Evolutionary conservation across 2,797 vertebrate species (phyloP), one percentile per base, ranked within the genome.

Genomic region (Allenopithecus nigroviridis): DNA sequence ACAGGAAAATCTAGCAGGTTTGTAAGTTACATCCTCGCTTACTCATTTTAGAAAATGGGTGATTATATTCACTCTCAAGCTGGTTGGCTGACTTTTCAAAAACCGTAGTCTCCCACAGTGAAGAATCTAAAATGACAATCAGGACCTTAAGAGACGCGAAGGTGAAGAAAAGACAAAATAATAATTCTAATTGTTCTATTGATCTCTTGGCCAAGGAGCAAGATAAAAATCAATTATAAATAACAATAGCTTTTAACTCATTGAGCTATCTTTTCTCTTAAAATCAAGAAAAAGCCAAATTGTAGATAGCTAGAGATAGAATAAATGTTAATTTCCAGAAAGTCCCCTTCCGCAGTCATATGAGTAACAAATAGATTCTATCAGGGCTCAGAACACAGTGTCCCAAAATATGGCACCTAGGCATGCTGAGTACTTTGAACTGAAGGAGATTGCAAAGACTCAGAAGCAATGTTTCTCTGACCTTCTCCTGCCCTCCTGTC

Each of bases 41-140:
- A 21, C 64, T 93, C 19, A 22, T 94, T 95, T 84, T 96, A 93
- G 94, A 95, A 89, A 96, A 94, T 64, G 22, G 68, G 48, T 16
- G 70, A 85, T 89, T 93, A 59, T 68, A 75, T 48, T 94, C 17
- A 26, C 3, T 89, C 43, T 86, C 53, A 78, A 89, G 68, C 81
- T 74, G 48, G 36, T 91, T 59, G 59, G 81, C 43, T 95, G 48
- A 59, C 68, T 89, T 74, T 84, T 61, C 46, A 68, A 28, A 93
- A 92, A 17, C 24, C n/a, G 30, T 33, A 74, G 26, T 79, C 46
- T 94, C 26, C 81, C 36, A 33, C 74, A 70, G 50, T 89, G 41
- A 68, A 95, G 70, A 94, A 84, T 57, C 89, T 92, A 89, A 97
- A 92, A 87, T 80, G 81, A 87, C 21, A 80, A 21, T 33, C 41